Evolutionary conservation across 2,113 vertebrate genomes (phyloP).

Genomic region (Brachyhypopomus gauderio): DNA sequence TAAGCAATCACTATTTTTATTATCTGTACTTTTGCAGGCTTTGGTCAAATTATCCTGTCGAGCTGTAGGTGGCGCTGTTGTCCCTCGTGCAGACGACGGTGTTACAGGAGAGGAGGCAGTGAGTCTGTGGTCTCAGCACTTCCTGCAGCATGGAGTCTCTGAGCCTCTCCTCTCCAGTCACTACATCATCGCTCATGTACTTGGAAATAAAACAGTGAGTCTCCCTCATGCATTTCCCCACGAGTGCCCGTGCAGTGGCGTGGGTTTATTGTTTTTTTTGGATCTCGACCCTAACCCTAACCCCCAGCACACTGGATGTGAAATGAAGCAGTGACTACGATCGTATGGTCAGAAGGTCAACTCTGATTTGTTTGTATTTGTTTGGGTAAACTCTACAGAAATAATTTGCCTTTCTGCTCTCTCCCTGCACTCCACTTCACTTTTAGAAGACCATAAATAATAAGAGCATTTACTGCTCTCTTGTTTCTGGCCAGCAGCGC

Average conservation of each 20-base stretch:
- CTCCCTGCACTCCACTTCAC: too few species aligned
- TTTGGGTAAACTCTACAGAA: too few species aligned
- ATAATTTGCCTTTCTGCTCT: too few species aligned
- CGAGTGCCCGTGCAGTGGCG: too few species aligned
- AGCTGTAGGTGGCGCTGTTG: slow-evolving; percentile 35
- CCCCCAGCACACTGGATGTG: background rate
- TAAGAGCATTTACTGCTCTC: too few species aligned
- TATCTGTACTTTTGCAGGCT: slow-evolving; percentile 10
- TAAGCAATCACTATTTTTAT: background rate
- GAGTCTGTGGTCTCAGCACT: slow-evolving; percentile 79
- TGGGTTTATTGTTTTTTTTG: too few species aligned
- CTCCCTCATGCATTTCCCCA: background rate
- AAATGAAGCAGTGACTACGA: too few species aligned
- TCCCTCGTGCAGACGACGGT: slow-evolving; percentile 45
- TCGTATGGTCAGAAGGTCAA: too few species aligned
- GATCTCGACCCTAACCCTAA: too few species aligned
- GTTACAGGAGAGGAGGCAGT: slow-evolving; percentile 68
- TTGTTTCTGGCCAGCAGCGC: too few species aligned
- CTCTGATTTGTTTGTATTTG: too few species aligned
- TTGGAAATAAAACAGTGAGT: slow-evolving; percentile 91
- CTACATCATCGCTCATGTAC: slow-evolving; percentile 88
- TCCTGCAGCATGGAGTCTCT: slow-evolving; percentile 77
- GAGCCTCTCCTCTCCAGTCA: slow-evolving; percentile 85
- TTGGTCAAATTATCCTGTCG: background rate
- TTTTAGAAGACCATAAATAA: too few species aligned